These are phyloP conservation scores for Anthoscopus minutus DNA, from an alignment of 2,113 vertebrate species.

Conservation along the genomic window DNA sequence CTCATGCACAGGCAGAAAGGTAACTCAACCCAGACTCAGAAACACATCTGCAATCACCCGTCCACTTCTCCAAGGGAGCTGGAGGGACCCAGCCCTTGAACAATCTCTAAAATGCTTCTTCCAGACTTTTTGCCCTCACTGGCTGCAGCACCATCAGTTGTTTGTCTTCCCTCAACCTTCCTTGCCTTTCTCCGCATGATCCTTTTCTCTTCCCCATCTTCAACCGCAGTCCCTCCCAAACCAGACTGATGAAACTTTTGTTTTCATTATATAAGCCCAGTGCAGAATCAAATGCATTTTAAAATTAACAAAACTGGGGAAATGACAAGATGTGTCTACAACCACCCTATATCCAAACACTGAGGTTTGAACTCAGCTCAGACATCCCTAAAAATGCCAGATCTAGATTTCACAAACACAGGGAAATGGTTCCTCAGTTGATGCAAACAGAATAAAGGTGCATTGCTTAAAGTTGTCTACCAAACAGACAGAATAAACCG, in stretches of 20 bases:
- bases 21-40: background rate
- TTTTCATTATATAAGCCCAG: constrained; percentile 28
- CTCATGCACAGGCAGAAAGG: background rate
- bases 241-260: background rate
- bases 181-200: background rate
- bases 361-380: constrained; percentile 43
- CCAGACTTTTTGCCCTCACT: background rate
- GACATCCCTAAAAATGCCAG: constrained; percentile 6
- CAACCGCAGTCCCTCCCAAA: background rate
- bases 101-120: background rate
- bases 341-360: constrained; percentile 55
- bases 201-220: background rate
- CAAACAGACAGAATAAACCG: background rate
- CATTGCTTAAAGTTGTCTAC: constrained; percentile 6
- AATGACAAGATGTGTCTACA: constrained; percentile 46
- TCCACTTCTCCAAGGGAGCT: background rate
- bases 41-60: background rate
- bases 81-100: background rate
- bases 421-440: background rate
- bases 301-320: constrained; percentile 16
- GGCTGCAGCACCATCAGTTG: background rate
- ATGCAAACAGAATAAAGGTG: constrained; percentile 49
- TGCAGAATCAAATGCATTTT: constrained; percentile 23
- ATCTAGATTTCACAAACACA: background rate
- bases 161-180: background rate